Evolutionary conservation across 2,888 invertebrate species (phyloP).

Genomic region (Dorcus hopei): DNA sequence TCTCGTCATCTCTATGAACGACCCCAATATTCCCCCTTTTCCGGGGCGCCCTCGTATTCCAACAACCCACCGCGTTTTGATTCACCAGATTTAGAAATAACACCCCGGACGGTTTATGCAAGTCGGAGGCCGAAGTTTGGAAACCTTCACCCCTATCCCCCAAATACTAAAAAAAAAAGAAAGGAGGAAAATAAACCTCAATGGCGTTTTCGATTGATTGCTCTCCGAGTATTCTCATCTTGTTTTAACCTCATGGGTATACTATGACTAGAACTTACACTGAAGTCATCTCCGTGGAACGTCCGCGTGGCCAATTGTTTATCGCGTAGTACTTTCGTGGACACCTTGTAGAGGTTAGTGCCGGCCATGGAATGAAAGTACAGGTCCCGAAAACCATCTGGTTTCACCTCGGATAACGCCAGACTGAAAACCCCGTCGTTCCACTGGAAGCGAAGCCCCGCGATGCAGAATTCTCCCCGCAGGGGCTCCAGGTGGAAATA

Average conservation of each 20-base stretch:
- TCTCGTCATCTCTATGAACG: conserved; percentile 57
- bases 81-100: conserved; percentile 71
- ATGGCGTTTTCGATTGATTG: too few relatives aligned
- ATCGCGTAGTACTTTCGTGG: conserved; percentile 60
- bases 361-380: conserved; percentile 80
- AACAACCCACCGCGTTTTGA: conserved; percentile 70
- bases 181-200: too few relatives aligned
- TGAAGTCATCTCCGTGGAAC: conserved; percentile 56
- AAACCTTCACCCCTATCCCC: conserved; percentile 64
- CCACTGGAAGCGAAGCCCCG: conserved; percentile 72
- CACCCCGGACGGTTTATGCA: conserved; percentile 59
- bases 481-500: conserved; percentile 72
- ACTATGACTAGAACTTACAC: conserved; percentile 33
- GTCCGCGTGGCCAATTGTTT: conserved; percentile 53
- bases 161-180: conserved; percentile 45
- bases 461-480: conserved; percentile 63
- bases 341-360: conserved; percentile 67
- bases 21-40: conserved; percentile 53
- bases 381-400: conserved; percentile 58
- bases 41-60: conserved; percentile 61
- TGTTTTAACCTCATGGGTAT: too few relatives aligned
- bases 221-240: too few relatives aligned
- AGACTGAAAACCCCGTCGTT: conserved; percentile 77
- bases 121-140: conserved; percentile 68
- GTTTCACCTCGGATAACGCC: conserved; percentile 54